Evolutionary conservation across 2,888 invertebrate genomes (phyloP).

Genomic region (Melitaea athalia): DNA sequence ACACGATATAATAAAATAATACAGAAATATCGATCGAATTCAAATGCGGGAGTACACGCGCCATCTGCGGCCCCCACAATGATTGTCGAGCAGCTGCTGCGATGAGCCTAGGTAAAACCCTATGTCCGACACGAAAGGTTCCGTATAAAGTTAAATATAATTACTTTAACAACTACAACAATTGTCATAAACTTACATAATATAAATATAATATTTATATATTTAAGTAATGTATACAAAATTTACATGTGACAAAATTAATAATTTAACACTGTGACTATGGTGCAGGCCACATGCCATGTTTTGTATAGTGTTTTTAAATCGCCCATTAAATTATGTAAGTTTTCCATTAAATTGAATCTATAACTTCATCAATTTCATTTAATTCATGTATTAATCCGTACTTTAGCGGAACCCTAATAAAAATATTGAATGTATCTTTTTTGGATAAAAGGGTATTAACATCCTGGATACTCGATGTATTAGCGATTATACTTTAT

Average conservation of each 20-base stretch:
- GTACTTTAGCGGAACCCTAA: constrained; percentile 20
- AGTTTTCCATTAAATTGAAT: not conserved
- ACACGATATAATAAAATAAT: constrained; percentile 39
- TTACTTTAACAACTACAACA: not conserved
- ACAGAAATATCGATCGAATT: constrained; percentile 58
- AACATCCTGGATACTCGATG: constrained; percentile 29
- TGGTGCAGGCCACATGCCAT: no score
- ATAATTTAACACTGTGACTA: no score
- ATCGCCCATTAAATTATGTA: no score
- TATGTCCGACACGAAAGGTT: constrained; percentile 23
- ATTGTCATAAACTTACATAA: not conserved
- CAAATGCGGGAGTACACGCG: constrained; percentile 56
- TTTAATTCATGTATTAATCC: no score
- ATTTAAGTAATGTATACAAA: no score
- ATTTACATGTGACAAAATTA: no score
- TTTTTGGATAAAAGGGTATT: constrained; percentile 25
- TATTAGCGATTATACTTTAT: constrained; percentile 32
- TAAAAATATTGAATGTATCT: constrained; percentile 21
- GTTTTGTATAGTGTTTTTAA: not conserved
- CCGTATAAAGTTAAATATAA: constrained; percentile 12
- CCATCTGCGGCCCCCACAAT: constrained; percentile 80
- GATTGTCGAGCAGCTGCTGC: constrained; percentile 74
- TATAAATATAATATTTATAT: no score
- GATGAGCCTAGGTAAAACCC: constrained; percentile 31
- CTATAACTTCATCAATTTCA: not conserved